Percentiles rank a stretch among this genome's conserved stretches.
phyloP scores from a whole-genome alignment of 2,797 vertebrate species.

The Chrosomus eos region DNA sequence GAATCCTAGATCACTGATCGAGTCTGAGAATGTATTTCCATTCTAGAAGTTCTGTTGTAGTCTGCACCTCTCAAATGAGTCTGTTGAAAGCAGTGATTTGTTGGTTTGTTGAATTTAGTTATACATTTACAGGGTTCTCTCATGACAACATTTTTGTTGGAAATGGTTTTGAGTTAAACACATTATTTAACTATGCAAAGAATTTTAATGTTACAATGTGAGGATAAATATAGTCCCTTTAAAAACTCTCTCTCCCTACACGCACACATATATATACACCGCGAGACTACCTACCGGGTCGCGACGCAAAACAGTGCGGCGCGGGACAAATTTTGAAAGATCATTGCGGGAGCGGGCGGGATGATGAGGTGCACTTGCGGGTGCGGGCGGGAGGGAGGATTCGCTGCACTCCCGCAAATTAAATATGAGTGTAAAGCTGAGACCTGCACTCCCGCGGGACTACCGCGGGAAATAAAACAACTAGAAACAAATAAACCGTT shows the following conservation, averaged over 20 bases:
- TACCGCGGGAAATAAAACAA: no score
- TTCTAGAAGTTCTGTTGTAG: slow-evolving; percentile 7
- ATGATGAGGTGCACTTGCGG: no score
- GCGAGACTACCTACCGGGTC: no score
- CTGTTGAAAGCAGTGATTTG: neutral
- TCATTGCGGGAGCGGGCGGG: no score
- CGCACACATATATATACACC: no score
- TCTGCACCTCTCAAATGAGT: slow-evolving; percentile 9
- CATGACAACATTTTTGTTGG: slow-evolving; percentile 1
- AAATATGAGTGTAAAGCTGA: no score
- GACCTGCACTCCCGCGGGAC: no score
- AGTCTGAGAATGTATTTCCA: slow-evolving; percentile 8
- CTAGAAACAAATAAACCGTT: no score
- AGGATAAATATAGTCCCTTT: neutral
- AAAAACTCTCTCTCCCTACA: neutral
- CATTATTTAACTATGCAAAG: slow-evolving; percentile 2
- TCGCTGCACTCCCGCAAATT: no score
- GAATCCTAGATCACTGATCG: neutral
- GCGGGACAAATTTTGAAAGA: no score
- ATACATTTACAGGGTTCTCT: slow-evolving; percentile 17
- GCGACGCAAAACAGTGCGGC: no score
- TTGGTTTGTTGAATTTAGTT: slow-evolving; percentile 22
- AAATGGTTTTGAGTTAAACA: slow-evolving; percentile 15
- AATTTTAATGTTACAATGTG: neutral
- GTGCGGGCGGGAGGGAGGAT: no score